Percentiles rank a stretch among this genome's conserved stretches.
Conservation (phyloP, 2,113 vertebrate genomes). For the Oncorhynchus clarkii region DNA sequence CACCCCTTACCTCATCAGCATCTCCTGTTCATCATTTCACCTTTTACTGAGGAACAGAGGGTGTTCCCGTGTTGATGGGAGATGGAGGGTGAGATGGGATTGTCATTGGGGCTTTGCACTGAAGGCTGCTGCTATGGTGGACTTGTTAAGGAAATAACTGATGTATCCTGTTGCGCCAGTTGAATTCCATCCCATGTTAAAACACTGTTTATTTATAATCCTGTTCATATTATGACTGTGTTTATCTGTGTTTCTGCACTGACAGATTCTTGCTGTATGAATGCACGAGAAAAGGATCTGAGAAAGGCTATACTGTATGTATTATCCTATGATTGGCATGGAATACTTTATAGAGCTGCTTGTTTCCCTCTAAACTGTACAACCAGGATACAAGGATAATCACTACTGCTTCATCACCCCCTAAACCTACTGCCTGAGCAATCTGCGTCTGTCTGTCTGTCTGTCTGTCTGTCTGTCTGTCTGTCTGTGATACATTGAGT, state of each 20-base stretch:
- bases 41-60: not conserved
- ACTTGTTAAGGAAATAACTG: slow-evolving; percentile 3
- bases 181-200: slow-evolving; percentile 29
- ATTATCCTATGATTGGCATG: slow-evolving; percentile 51
- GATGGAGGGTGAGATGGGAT: not conserved
- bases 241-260: slow-evolving; percentile 35
- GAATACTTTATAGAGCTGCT: slow-evolving; percentile 32
- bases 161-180: not conserved
- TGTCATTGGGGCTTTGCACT: slow-evolving; percentile 8
- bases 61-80: not conserved
- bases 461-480: not conserved
- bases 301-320: slow-evolving; percentile 31
- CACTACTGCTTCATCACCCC: not conserved
- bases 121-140: slow-evolving; percentile 9
- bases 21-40: not conserved
- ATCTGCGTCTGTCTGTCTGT: not conserved
- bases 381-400: not conserved
- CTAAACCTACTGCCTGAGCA: not conserved
- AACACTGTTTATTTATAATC: slow-evolving; percentile 30
- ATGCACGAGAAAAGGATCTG: slow-evolving; percentile 62
- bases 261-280: slow-evolving; percentile 44
- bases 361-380: not conserved
- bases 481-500: not conserved
- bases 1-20: not conserved
- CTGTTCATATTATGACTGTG: slow-evolving; percentile 37